These are phyloP conservation scores for Rhagologus leucostigma DNA, from an alignment of 2,113 vertebrate species.

Conservation along the genomic window DNA sequence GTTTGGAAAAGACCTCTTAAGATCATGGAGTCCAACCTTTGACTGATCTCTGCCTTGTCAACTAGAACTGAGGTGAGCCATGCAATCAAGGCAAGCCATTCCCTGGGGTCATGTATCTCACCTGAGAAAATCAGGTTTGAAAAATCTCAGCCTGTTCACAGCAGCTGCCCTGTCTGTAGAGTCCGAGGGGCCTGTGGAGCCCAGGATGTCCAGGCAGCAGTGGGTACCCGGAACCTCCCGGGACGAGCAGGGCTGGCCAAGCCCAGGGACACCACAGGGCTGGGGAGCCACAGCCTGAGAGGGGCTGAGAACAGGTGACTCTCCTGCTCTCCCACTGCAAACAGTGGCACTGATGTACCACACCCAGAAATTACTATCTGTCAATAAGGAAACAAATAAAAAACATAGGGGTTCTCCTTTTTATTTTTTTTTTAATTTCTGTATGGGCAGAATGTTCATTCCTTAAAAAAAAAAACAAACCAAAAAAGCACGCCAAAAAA, in stretches of 20 bases:
- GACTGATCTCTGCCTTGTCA: background rate
- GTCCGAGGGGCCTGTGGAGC: background rate
- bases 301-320: background rate
- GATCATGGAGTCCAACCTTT: background rate
- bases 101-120: background rate
- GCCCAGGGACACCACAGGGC: background rate
- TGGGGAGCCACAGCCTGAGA: background rate
- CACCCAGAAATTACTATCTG: background rate
- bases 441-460: background rate
- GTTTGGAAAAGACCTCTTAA: background rate
- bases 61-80: background rate
- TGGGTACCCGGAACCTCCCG: rapidly evolving
- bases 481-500: background rate
- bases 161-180: rapidly evolving
- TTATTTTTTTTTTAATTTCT: background rate
- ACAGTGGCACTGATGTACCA: background rate
- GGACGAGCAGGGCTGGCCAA: background rate
- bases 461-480: background rate
- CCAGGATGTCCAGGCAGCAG: rapidly evolving
- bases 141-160: background rate
- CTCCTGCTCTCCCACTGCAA: background rate
- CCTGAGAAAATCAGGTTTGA: background rate
- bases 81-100: background rate
- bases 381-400: background rate
- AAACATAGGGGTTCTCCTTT: background rate